These are phyloP conservation scores for Pampusana beccarii DNA, from an alignment of 2,113 vertebrate genomes.

Conservation along the genomic window DNA sequence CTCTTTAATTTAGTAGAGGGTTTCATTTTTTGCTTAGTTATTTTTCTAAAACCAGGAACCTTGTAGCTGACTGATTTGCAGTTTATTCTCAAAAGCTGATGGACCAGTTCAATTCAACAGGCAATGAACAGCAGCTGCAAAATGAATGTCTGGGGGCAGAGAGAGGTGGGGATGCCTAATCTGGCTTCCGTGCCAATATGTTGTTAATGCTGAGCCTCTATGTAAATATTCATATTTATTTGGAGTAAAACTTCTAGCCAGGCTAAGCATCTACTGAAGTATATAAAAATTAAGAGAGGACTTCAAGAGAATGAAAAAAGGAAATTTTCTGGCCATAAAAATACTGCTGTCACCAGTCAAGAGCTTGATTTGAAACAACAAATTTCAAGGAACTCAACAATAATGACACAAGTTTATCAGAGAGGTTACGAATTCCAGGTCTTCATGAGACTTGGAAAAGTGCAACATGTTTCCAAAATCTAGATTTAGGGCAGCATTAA, in stretches of 20 bases:
- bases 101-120: not conserved
- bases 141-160: conserved; percentile 3
- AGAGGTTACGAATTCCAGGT: not conserved
- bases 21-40: not conserved
- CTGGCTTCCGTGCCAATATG: not conserved
- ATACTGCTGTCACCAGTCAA: not conserved
- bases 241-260: not conserved
- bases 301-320: not conserved
- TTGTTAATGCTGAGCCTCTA: not conserved
- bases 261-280: not conserved
- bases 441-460: not conserved
- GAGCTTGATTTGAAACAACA: not conserved
- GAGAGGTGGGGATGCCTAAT: not conserved
- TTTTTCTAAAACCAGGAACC: not conserved
- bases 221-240: not conserved
- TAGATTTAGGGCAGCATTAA: not conserved
- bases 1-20: not conserved
- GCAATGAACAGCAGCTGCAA: not conserved
- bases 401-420: not conserved
- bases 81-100: not conserved
- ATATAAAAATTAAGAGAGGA: not conserved
- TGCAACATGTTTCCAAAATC: not conserved
- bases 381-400: not conserved
- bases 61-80: not conserved
- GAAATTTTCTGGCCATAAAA: not conserved